phyloP scores from a whole-genome alignment of 2,797 vertebrate genomes.

The Cynopterus sphinx region DNA sequence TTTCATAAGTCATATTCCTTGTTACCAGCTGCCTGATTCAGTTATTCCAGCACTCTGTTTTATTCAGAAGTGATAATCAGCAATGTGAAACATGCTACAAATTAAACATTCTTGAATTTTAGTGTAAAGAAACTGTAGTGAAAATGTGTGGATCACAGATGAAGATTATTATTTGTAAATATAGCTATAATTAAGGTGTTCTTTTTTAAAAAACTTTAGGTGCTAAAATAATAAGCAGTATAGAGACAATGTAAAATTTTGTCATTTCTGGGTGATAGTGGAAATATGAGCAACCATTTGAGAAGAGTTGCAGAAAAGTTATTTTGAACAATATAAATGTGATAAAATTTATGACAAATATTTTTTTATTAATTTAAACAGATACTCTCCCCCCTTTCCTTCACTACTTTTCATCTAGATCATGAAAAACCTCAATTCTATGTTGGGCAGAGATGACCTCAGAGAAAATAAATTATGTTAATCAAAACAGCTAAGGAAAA shows the following conservation, averaged over 20 bases:
- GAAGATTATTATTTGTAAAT: slow-evolving; percentile 21
- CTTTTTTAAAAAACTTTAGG: background rate
- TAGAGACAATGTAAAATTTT: background rate
- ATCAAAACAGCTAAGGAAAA: slow-evolving; percentile 62
- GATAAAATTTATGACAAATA: slow-evolving; percentile 35
- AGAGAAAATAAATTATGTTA: slow-evolving; percentile 58
- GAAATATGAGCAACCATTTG: slow-evolving; percentile 55
- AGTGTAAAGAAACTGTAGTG: background rate
- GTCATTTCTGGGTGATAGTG: slow-evolving; percentile 45
- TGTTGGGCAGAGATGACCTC: background rate
- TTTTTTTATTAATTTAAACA: background rate
- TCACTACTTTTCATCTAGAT: background rate
- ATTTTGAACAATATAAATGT: slow-evolving; percentile 23
- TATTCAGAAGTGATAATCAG: slow-evolving; percentile 34
- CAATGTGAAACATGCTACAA: background rate
- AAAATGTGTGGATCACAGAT: background rate
- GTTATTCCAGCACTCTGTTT: background rate
- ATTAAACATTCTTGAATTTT: slow-evolving; percentile 28
- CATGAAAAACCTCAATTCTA: slow-evolving; percentile 32
- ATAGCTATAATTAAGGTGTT: background rate
- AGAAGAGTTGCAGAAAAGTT: background rate
- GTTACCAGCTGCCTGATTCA: slow-evolving; percentile 19
- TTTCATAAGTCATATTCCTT: background rate
- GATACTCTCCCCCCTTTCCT: background rate
- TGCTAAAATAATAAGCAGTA: background rate